Evolutionary conservation across 2,888 invertebrate species (phyloP), one percentile per base, ranked within the genome.

Genomic region (Scrobipalpa atriplicella): DNA sequence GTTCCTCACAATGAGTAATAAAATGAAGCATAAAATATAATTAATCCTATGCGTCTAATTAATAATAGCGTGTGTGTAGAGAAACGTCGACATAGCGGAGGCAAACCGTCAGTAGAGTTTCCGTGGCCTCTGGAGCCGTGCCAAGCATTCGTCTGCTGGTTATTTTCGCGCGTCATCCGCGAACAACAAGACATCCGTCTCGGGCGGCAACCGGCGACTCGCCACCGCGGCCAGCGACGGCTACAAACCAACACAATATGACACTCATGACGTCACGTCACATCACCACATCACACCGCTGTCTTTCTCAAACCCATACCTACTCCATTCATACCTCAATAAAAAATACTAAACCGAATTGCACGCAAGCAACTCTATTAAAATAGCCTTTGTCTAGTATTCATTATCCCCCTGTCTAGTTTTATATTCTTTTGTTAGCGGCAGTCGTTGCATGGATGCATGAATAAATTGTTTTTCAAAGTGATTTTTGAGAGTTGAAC

Each of bases 351-450:
- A 83, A 86, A 84, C 84, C 83, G 85, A 85, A 87, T 85, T 83
- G 85, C 86, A 86, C 84, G 87, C 86, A 87, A 89, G 87, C 89
- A 88, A 90, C 88, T 88, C 87, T 89, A 90, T 89, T 90, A 89
- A 88, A 90, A 85, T 84, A 77, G 81, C 78, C 81, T 86, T 86
- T 87, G 89, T 90, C 91, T 92, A 91, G 91, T 86, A 88, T 90
- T 89, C 89, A 90, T 89, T 91, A 90, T 87, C 79, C 89, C 90
- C 90, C 90, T 89, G 87, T 87, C 90, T 91, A 91, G 90, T 92
- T 90, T 90, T 83, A 85, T 84, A 90, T 89, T 92, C 91, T 86
- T 92, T 92, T 92, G 92, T 91, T 81, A 76, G 80, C 81, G 73
- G 79, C 78, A 84, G 84, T 87, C 84, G 88, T 80, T 87, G 88